Base-by-base conservation (phyloP, 2,797 vertebrate genomes). In the Rhyacichthys aspro region DNA sequence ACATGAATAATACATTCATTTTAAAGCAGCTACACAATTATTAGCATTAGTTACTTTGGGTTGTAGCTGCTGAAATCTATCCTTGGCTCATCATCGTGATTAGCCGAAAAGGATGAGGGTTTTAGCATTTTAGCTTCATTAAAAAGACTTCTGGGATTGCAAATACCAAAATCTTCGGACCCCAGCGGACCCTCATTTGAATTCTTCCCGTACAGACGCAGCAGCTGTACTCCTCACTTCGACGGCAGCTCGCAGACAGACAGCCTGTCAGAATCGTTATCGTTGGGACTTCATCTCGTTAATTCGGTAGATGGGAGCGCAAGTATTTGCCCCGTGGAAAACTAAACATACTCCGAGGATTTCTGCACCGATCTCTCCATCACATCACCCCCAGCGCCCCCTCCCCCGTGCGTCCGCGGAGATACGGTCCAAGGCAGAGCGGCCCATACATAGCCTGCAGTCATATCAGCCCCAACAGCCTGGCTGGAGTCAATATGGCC, bases 401-500 rank as follows among this genome's bases (percentile, higher is more conserved):
- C 12, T 17, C 0, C 32, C 8, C 43, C 3, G 17, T 47, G 45
- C 46, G 59, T 79, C 75, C 69, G 34, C 4, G 17, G 59, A 77
- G 69, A 67, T 83, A 63, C 50, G 56, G 72, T 69, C 70, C 52
- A 69, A 52, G 82, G 71, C 76, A 84, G 82, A 72, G 70, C 28
- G 79, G 75, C 81, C 74, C 79, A 79, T 84, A 90, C 84, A 90
- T 90, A 76, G 90, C 91, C 92, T 91, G 84, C 81, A 88, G 92
- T 87, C 90, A 91, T 91, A 85, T 89, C 83, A 88, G 86, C 80
- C 77, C 88, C 82, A 78, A 65, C 87, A 89, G 90, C 90, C 88
- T 85, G 86, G 88, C 86, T 89, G 82, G 79, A 91, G 82, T 89
- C 87, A 89, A 89, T 90, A 92, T 92, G 87, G 76, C 92, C 88